Evolutionary conservation across 2,888 invertebrate genomes (phyloP).

Genomic region (Dicranocentrus wangi): DNA sequence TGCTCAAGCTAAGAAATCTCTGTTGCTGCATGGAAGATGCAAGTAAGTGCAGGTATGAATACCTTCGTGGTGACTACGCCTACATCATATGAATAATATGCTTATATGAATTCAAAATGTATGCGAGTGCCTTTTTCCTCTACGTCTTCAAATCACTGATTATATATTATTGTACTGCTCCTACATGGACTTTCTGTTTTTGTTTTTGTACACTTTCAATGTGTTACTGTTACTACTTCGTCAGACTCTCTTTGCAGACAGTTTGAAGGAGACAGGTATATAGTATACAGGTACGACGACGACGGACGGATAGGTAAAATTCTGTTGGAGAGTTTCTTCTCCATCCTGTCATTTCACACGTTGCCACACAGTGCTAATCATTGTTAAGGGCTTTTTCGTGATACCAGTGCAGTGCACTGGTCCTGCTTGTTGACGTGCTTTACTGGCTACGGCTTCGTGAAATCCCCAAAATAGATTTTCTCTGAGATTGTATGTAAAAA

Average conservation of each 20-base stretch:
- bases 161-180: conserved; percentile 7
- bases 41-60: not conserved
- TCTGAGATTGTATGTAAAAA: conserved; percentile 46
- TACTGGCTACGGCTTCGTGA: too few relatives aligned
- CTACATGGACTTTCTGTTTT: conserved; percentile 37
- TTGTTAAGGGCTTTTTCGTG: conserved; percentile 29
- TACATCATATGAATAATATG: not conserved
- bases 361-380: conserved; percentile 21
- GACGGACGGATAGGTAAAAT: conserved; percentile 26
- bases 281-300: conserved; percentile 23
- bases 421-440: not conserved
- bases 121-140: conserved; percentile 1
- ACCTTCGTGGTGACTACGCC: not conserved
- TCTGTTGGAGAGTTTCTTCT: conserved; percentile 46
- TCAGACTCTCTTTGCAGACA: conserved; percentile 33
- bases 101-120: not conserved
- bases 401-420: conserved; percentile 4
- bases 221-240: not conserved
- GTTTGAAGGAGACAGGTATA: conserved; percentile 36
- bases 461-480: conserved; percentile 38
- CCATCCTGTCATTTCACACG: conserved; percentile 36
- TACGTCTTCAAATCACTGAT: conserved; percentile 19
- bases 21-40: too few relatives aligned
- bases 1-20: too few relatives aligned
- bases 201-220: conserved; percentile 12